Conservation (phyloP, 2,797 vertebrate genomes). For the Erethizon dorsatum region DNA sequence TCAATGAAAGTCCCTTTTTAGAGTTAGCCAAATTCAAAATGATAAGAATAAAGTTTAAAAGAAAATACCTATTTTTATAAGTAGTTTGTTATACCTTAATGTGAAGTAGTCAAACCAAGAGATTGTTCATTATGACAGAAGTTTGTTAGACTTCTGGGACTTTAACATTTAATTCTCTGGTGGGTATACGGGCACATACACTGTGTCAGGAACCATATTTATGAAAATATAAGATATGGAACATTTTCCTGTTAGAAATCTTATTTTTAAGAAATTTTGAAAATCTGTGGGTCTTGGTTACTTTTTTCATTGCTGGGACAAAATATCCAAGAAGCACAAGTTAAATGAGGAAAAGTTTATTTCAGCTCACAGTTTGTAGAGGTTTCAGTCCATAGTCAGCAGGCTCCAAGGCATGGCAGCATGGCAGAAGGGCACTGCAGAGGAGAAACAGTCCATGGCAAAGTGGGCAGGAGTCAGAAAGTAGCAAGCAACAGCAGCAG, state of each 20-base stretch:
- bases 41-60: slow-evolving; percentile 45
- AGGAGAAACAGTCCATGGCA: not conserved
- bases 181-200: not conserved
- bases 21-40: slow-evolving; percentile 52
- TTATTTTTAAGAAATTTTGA: not conserved
- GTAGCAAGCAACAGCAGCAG: not conserved
- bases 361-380: not conserved
- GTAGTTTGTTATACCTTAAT: slow-evolving; percentile 34
- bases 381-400: not conserved
- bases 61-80: slow-evolving; percentile 59
- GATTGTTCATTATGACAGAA: not conserved
- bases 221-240: not conserved
- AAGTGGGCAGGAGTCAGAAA: not conserved
- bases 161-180: not conserved
- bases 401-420: not conserved
- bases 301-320: not conserved
- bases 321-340: not conserved
- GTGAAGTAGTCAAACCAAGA: slow-evolving; percentile 21
- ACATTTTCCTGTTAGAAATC: not conserved
- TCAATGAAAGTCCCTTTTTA: slow-evolving; percentile 21
- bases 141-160: not conserved
- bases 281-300: not conserved
- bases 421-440: not conserved
- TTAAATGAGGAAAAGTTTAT: not conserved
- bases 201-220: slow-evolving; percentile 20